A percentile compares a stretch with the other conserved stretches of the same genome.
Conservation (phyloP, 30 jellyfish, hydroid and myxozoan genomes). For the Chrysaora quinquecirrha region DNA sequence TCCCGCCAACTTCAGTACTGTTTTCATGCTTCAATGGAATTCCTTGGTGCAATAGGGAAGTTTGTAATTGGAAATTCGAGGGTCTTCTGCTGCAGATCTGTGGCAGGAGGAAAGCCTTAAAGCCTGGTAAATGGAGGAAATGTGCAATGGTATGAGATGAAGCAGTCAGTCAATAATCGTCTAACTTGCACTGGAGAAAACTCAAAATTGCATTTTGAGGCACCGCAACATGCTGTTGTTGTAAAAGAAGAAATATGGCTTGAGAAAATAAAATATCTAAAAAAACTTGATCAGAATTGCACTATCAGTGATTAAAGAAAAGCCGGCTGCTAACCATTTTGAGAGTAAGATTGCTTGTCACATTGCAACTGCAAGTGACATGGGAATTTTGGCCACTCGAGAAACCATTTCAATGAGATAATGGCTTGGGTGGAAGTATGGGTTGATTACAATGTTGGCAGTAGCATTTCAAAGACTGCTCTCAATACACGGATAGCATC, state of each 20-base stretch:
- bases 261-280: background rate
- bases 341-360: slow-evolving; percentile 20
- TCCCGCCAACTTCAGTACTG: too few species aligned
- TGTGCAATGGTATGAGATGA: background rate
- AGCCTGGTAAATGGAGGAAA: background rate
- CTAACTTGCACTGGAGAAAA: background rate
- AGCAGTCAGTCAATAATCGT: background rate
- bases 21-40: too few species aligned
- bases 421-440: background rate
- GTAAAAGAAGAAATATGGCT: background rate
- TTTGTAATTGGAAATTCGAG: too few species aligned
- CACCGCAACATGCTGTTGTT: background rate
- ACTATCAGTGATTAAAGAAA: slow-evolving; percentile 14
- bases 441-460: background rate
- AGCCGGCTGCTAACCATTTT: slow-evolving; percentile 19
- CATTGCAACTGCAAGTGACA: slow-evolving; percentile 25
- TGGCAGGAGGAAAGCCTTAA: background rate
- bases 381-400: slow-evolving; percentile 15
- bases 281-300: slow-evolving; percentile 20
- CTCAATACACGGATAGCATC: too few species aligned
- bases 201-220: slow-evolving; percentile 14
- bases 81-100: too few species aligned
- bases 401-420: slow-evolving; percentile 27
- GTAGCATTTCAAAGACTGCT: background rate
- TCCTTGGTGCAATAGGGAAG: too few species aligned